Evolutionary conservation across 2,888 invertebrate species (phyloP).

Genomic region (Pilophorus perplexus): DNA sequence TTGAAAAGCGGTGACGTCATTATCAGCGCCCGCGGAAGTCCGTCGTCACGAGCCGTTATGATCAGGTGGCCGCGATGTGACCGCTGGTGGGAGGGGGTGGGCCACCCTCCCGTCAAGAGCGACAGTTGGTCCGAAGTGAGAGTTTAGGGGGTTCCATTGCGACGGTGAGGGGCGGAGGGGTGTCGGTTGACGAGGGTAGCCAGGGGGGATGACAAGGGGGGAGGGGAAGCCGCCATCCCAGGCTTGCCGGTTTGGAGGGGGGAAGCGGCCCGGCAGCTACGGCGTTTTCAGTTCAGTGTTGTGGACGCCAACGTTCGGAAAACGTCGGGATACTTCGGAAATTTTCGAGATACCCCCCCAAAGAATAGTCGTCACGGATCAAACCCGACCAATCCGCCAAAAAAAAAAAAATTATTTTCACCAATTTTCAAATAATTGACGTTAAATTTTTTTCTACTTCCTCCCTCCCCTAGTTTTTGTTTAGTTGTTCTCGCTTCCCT

Average conservation of each 20-base stretch:
- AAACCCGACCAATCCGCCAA: too few relatives aligned
- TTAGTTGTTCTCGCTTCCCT: background rate
- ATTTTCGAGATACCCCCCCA: background rate
- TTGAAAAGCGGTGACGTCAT: too few relatives aligned
- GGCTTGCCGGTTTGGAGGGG: background rate
- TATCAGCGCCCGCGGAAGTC: too few relatives aligned
- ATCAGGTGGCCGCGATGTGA: too few relatives aligned
- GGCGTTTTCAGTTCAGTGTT: constrained; percentile 21
- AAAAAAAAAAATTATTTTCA: too few relatives aligned
- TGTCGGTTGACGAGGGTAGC: background rate
- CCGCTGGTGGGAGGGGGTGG: too few relatives aligned
- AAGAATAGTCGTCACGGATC: too few relatives aligned
- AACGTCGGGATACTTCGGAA: background rate
- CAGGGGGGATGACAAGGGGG: background rate
- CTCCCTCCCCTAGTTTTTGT: too few relatives aligned
- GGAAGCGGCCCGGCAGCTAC: constrained; percentile 10
- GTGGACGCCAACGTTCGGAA: constrained; percentile 22
- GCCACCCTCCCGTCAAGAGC: background rate
- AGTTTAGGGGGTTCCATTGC: background rate
- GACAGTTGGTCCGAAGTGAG: constrained; percentile 17
- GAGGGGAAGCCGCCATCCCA: constrained; percentile 19
- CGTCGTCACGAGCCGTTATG: too few relatives aligned
- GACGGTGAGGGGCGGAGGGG: background rate
- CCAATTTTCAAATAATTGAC: too few relatives aligned
- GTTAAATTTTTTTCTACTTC: too few relatives aligned